These are phyloP conservation scores for Tragelaphus eurycerus DNA, from an alignment of 2,797 vertebrate species.

Conservation along the genomic window DNA sequence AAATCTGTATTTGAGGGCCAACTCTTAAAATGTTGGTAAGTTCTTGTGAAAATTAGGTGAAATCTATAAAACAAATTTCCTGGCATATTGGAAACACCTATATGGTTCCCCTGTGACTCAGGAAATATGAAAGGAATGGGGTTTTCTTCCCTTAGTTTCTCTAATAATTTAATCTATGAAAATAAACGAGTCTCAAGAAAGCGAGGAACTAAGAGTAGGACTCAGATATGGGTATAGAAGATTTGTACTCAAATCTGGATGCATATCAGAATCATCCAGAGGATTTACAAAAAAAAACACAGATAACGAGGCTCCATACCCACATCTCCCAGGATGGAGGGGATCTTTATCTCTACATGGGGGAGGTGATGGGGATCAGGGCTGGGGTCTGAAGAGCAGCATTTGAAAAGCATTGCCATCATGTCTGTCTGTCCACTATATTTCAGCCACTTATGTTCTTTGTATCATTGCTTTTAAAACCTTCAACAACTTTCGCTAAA, in stretches of 20 bases:
- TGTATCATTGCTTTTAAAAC: constrained; percentile 35
- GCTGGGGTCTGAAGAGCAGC: background rate
- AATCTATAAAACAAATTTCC: background rate
- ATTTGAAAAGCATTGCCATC: background rate
- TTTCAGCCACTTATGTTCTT: background rate
- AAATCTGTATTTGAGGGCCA: background rate
- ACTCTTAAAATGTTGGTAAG: background rate
- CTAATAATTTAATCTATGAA: constrained; percentile 11
- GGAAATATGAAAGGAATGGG: background rate
- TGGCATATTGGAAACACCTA: background rate
- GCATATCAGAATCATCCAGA: background rate
- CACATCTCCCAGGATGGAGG: background rate
- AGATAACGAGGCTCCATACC: background rate
- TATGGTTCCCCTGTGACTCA: background rate
- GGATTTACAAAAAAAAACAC: background rate
- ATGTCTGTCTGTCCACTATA: background rate
- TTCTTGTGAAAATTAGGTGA: background rate
- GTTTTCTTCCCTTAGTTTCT: background rate
- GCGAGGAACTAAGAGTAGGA: background rate
- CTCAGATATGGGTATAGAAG: background rate
- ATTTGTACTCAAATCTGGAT: background rate
- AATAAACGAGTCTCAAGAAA: background rate
- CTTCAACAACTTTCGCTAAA: constrained; percentile 54
- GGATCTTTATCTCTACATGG: too few species aligned
- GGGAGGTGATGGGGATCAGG: background rate